Evolutionary conservation across 1,140 invertebrate genomes (phyloP).

Genomic region (Acyrthosiphon pisum): DNA sequence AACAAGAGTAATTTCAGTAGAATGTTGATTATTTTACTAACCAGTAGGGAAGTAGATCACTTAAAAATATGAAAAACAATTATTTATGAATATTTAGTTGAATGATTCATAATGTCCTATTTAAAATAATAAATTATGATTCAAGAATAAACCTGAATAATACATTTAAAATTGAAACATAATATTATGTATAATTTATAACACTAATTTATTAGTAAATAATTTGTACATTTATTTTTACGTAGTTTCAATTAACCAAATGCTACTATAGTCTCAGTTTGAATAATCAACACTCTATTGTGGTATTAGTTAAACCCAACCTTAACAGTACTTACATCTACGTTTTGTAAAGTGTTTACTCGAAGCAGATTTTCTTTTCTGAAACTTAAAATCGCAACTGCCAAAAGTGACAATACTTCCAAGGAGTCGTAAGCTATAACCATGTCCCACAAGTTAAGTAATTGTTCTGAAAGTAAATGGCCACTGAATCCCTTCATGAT

Average conservation of each 20-base stretch:
- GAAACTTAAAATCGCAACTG: conserved; percentile 89
- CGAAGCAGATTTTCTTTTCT: conserved; percentile 91
- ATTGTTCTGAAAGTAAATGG: conserved; percentile 88
- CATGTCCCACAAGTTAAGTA: conserved; percentile 90
- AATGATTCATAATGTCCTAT: not conserved
- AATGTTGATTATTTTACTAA: not conserved
- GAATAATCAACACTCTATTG: not conserved
- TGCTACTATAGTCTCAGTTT: not conserved
- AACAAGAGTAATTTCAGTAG: not conserved
- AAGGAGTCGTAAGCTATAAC: conserved; percentile 90
- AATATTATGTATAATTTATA: not conserved
- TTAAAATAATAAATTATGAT: not conserved
- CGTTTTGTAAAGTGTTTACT: conserved; percentile 81
- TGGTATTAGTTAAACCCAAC: not conserved
- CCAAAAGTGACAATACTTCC: conserved; percentile 85
- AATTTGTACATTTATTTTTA: not conserved
- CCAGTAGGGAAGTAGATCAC: not conserved
- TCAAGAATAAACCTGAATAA: not conserved
- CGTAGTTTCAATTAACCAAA: not conserved
- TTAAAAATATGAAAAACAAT: not conserved
- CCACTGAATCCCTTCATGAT: conserved; percentile 93
- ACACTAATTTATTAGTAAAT: not conserved
- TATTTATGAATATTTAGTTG: not conserved
- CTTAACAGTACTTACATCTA: conserved; percentile 70
- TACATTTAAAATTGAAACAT: not conserved